phyloP scores from a whole-genome alignment of 2,888 invertebrate genomes.

The Onchidella celtica region DNA sequence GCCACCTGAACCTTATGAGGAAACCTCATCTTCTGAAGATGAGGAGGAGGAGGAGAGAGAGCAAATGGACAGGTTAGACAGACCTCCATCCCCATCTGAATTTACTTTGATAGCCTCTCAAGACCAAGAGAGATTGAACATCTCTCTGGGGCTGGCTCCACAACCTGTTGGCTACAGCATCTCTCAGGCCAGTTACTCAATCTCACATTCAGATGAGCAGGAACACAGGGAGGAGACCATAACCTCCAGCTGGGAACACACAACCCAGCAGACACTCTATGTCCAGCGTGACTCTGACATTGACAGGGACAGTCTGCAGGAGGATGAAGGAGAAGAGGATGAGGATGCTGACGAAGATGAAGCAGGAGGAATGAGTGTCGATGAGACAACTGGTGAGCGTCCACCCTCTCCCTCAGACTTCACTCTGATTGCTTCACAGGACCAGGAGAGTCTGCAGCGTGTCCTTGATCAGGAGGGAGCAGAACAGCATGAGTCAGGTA shows the following conservation, averaged over 20 bases:
- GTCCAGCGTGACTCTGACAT: conserved; percentile 40
- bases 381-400: conserved; percentile 56
- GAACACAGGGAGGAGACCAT: neutral
- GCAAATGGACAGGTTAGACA: conserved; percentile 55
- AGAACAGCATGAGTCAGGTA: too few species aligned
- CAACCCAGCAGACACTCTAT: neutral
- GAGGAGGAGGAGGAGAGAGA: conserved; percentile 35
- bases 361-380: conserved; percentile 39
- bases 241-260: too few species aligned
- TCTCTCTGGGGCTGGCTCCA: conserved; percentile 50
- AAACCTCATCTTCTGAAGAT: conserved; percentile 22
- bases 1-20: conserved; percentile 2
- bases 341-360: conserved; percentile 46
- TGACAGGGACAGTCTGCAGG: conserved; percentile 55
- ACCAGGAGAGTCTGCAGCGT: conserved; percentile 69
- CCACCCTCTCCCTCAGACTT: conserved; percentile 78
- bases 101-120: conserved; percentile 73
- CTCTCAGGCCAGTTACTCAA: neutral
- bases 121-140: conserved; percentile 55
- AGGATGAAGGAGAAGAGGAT: conserved; percentile 54
- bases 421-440: conserved; percentile 74
- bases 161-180: neutral
- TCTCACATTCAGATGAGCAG: neutral
- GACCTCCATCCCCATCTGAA: conserved; percentile 78
- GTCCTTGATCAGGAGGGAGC: conserved; percentile 54